phyloP scores from a whole-genome alignment of 2,797 vertebrate genomes.

The Malacoraja senta region DNA sequence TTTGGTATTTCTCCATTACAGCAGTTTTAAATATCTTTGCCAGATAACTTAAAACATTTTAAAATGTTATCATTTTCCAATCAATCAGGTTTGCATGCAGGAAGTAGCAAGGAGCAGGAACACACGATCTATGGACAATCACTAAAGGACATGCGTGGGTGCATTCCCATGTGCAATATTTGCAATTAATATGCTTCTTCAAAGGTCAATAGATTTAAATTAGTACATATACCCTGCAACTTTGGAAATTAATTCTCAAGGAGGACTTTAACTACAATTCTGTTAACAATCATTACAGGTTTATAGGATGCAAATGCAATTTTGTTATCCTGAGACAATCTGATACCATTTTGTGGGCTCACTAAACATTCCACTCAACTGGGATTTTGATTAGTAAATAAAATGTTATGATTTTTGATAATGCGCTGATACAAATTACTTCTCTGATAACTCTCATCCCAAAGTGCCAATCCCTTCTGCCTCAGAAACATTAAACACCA shows the following conservation, averaged over 20 bases:
- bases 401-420: background rate
- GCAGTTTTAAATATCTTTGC: background rate
- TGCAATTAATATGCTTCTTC: no score
- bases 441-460: background rate
- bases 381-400: background rate
- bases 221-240: background rate
- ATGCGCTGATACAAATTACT: background rate
- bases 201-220: no score
- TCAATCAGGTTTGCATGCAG: background rate
- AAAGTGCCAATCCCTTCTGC: no score
- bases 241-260: background rate
- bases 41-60: background rate
- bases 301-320: background rate
- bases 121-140: no score
- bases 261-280: background rate
- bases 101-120: no score
- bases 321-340: background rate
- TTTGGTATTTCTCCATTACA: background rate
- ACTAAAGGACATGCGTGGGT: no score
- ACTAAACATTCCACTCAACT: background rate
- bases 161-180: no score
- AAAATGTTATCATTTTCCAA: background rate
- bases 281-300: background rate
- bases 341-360: background rate
- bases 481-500: background rate